These are phyloP conservation scores for Drosophila parvula DNA, from an alignment of 1,140 invertebrate genomes.

Conservation along the genomic window DNA sequence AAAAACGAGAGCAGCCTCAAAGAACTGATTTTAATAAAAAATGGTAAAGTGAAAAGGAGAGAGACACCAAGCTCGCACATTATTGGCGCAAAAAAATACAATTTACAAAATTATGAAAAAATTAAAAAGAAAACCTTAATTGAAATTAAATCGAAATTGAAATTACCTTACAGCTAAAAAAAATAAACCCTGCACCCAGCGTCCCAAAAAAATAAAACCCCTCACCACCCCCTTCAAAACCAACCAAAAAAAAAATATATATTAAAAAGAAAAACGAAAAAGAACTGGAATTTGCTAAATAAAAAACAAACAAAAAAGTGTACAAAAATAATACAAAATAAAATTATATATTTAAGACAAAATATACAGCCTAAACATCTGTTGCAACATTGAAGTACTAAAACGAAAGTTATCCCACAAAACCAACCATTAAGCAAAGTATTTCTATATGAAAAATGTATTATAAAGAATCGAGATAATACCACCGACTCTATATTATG, in stretches of 20 bases:
- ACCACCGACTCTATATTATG: slow-evolving; percentile 27
- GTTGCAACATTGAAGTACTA: slow-evolving; percentile 81
- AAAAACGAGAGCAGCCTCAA: slow-evolving; percentile 46
- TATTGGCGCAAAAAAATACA: slow-evolving; percentile 55
- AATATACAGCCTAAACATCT: slow-evolving; percentile 63
- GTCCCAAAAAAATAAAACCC: slow-evolving; percentile 4
- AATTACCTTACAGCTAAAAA: slow-evolving; percentile 61
- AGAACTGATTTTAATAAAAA: slow-evolving; percentile 25
- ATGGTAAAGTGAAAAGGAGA: slow-evolving; percentile 50
- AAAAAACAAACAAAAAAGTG: slow-evolving; percentile 28
- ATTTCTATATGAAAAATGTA: slow-evolving; percentile 57
- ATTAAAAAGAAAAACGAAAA: slow-evolving; percentile 38
- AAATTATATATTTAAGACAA: slow-evolving; percentile 37
- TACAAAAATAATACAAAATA: slow-evolving; percentile 26
- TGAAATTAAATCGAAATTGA: slow-evolving; percentile 37
- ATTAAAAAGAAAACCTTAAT: slow-evolving; percentile 5
- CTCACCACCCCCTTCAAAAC: slow-evolving; percentile 25
- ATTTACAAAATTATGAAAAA: not conserved
- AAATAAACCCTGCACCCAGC: slow-evolving; percentile 18
- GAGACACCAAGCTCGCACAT: slow-evolving; percentile 55
- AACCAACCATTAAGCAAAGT: slow-evolving; percentile 16
- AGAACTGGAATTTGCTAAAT: slow-evolving; percentile 73
- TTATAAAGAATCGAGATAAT: slow-evolving; percentile 55
- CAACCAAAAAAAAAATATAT: slow-evolving; percentile 33
- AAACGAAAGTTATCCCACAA: slow-evolving; percentile 52